Base-by-base conservation (phyloP, 2,888 invertebrate species). In the Drosophila heteroneura region DNA sequence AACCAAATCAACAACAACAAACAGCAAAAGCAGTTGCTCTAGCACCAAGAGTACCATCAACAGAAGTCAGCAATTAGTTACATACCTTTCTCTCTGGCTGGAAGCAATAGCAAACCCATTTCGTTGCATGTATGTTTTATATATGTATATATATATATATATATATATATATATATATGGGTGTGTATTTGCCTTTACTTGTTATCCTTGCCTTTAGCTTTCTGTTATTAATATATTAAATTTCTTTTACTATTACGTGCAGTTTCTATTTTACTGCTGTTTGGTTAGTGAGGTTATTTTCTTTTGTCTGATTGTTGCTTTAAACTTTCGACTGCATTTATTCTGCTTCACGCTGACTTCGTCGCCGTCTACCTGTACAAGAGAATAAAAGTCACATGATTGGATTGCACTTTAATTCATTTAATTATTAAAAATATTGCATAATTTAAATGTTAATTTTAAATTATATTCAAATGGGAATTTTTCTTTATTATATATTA, bases 81-180 rank as follows among this genome's bases (percentile, higher is more conserved):
- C 90, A 79, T 71, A 91, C 92, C 89, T 85, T 87, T 90, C 79
- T 75, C 73, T 80, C 80, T 79, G 78, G 59, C 70, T 72, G 76
- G 77, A 76, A 74, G 70, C 81, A 74, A 75, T 76, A 82, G 76
- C 80, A 82, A 80, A 80, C 76, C 70, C 92, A 92, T 92, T 76
- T 77, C 76, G 75, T 65, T 82, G 84, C 84, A 87, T 87, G 79
- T 83, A 83, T 76, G 69, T 67, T 65, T 53, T 59, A 39, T 61
- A 37, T 32, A 22, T 30, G 5, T 30, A 10, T 51, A 14, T 44
- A 22, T 44, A 44, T 47, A 4, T 47, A 22, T 14, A 22, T 14
- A 22, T 14, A 14, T 7, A 4, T 47, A 14, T 22, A 7, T 44
- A 44, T 10, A 4, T 54, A 26, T 53, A 30, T 44, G 1, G 32